A percentile compares a stretch with the other conserved stretches of the same genome.
phyloP scores from a whole-genome alignment of 1,140 invertebrate genomes.

The Sycobia sp. region DNA sequence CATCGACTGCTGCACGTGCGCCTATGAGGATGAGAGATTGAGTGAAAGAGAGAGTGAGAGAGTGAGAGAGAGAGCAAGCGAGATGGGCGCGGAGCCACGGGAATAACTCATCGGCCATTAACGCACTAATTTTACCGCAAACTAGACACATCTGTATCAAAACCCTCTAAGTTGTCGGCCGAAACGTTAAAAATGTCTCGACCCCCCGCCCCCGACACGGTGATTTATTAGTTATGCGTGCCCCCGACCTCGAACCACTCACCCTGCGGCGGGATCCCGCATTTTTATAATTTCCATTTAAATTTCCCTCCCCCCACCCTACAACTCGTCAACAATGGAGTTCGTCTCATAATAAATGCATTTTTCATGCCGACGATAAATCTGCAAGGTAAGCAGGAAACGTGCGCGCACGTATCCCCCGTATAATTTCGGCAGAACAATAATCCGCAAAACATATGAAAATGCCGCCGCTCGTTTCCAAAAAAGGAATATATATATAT shows the following conservation, averaged over 20 bases:
- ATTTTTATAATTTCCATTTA: constrained; percentile 24
- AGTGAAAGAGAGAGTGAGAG: constrained; percentile 43
- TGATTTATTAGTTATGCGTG: no score
- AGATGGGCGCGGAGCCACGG: not conserved
- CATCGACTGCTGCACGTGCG: no score
- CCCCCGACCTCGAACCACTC: not conserved
- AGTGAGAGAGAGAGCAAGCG: constrained; percentile 1
- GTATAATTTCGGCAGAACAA: constrained; percentile 29
- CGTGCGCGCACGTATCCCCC: constrained; percentile 9
- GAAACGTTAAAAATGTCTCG: constrained; percentile 6
- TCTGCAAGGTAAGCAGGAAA: constrained; percentile 13
- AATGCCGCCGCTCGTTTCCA: constrained; percentile 1
- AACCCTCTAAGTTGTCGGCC: constrained; percentile 2
- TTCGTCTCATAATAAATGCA: constrained; percentile 29
- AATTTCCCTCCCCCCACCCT: not conserved
- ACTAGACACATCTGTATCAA: constrained; percentile 32
- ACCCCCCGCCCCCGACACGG: no score
- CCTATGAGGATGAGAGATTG: no score
- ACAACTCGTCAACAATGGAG: constrained; percentile 19
- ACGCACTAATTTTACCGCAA: constrained; percentile 49
- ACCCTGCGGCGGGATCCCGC: not conserved
- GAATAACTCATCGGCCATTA: constrained; percentile 56
- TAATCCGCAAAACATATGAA: constrained; percentile 32
- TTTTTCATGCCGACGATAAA: constrained; percentile 27
- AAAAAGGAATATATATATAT: constrained; percentile 1